phyloP scores from a whole-genome alignment of 2,797 vertebrate species.

The Poeciliopsis infans region DNA sequence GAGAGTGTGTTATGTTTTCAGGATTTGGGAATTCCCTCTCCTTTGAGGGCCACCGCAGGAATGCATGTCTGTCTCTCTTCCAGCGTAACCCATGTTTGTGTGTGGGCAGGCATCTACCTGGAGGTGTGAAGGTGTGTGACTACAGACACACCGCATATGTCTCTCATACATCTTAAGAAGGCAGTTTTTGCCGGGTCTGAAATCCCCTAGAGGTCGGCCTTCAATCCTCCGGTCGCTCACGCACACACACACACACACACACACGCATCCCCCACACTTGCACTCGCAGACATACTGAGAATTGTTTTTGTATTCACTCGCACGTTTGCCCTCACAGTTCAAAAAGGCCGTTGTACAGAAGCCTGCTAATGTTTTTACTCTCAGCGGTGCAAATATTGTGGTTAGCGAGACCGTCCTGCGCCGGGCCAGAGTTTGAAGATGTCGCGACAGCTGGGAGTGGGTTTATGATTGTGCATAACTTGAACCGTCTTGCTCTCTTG shows the following conservation, averaged over 20 bases:
- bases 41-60: slow-evolving; percentile 90
- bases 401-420: slow-evolving; percentile 64
- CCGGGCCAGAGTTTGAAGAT: slow-evolving; percentile 52
- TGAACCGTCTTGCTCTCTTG: slow-evolving; percentile 53
- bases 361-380: slow-evolving; percentile 69
- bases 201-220: slow-evolving; percentile 58
- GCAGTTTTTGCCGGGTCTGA: slow-evolving; percentile 70
- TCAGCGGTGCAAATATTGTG: slow-evolving; percentile 70
- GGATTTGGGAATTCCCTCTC: slow-evolving; percentile 79
- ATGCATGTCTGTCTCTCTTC: slow-evolving; percentile 84
- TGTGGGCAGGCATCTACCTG: slow-evolving; percentile 64
- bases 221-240: slow-evolving; percentile 39
- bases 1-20: slow-evolving; percentile 69
- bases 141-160: slow-evolving; percentile 50
- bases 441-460: slow-evolving; percentile 58
- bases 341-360: slow-evolving; percentile 52
- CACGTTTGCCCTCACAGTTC: slow-evolving; percentile 46
- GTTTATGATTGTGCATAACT: slow-evolving; percentile 67
- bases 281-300: slow-evolving; percentile 5
- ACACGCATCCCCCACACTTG: not conserved
- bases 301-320: slow-evolving; percentile 39
- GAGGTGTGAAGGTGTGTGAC: slow-evolving; percentile 24
- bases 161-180: slow-evolving; percentile 70
- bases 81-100: slow-evolving; percentile 69
- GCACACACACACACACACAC: not conserved